These are phyloP conservation scores for Brachyptera risi DNA, from an alignment of 2,888 invertebrate genomes.

Conservation along the genomic window DNA sequence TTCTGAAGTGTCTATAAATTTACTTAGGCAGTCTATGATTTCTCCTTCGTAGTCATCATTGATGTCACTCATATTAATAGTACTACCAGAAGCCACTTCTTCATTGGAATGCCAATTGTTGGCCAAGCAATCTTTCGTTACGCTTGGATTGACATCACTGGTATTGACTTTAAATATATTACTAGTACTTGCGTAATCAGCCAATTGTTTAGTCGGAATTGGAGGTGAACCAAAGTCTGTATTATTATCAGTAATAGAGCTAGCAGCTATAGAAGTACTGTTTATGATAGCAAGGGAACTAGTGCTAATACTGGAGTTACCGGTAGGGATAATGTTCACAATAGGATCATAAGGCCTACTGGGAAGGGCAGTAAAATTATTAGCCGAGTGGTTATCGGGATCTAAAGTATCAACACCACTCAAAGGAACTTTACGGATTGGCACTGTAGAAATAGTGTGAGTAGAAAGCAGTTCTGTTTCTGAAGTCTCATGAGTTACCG, in stretches of 20 bases:
- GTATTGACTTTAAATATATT: too few relatives aligned
- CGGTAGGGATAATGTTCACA: neutral
- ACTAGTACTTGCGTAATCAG: too few relatives aligned
- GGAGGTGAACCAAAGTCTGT: too few relatives aligned
- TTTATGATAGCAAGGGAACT: too few relatives aligned
- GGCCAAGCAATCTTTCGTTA: neutral
- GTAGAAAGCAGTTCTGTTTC: neutral
- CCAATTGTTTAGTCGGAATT: neutral
- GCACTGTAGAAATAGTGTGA: neutral
- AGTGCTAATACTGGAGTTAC: neutral
- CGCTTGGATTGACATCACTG: too few relatives aligned
- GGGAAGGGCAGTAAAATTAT: neutral
- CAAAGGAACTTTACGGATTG: too few relatives aligned
- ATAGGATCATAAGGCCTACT: neutral
- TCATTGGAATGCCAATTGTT: neutral
- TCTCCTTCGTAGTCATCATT: neutral
- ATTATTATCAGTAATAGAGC: too few relatives aligned
- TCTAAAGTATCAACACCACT: too few relatives aligned
- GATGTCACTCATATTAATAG: neutral
- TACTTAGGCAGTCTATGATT: slow-evolving; percentile 9
- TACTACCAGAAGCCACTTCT: too few relatives aligned
- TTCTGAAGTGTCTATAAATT: slow-evolving; percentile 9
- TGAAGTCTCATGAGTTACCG: neutral
- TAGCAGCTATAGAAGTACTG: too few relatives aligned
- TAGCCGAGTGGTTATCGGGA: neutral